Percentiles rank a stretch among this genome's conserved stretches.
Conservation (phyloP, 2,888 invertebrate species). For the Nebria salina region DNA sequence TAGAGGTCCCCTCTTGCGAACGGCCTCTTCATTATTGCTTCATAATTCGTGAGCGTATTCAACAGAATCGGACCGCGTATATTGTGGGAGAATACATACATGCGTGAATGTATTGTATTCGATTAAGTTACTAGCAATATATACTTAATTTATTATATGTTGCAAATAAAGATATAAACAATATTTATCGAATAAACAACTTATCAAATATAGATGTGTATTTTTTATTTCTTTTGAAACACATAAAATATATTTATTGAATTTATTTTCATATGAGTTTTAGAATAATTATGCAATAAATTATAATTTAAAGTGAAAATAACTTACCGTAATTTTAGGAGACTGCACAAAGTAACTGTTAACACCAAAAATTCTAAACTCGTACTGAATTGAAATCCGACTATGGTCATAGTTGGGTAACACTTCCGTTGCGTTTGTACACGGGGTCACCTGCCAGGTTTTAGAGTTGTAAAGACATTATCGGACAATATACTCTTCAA, state of each 20-base stretch:
- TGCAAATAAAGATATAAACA: too few relatives aligned
- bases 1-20: neutral
- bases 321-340: neutral
- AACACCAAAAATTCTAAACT: slow-evolving; percentile 33
- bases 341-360: slow-evolving; percentile 6
- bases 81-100: neutral
- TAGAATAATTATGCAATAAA: too few relatives aligned
- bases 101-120: neutral
- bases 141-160: neutral
- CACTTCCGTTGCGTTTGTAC: slow-evolving; percentile 24
- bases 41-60: slow-evolving; percentile 55
- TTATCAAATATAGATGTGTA: too few relatives aligned
- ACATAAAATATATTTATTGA: too few relatives aligned
- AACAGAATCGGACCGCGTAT: slow-evolving; percentile 15
- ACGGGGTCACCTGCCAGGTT: slow-evolving; percentile 26
- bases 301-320: neutral
- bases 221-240: too few relatives aligned
- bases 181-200: too few relatives aligned
- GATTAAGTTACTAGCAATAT: neutral
- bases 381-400: slow-evolving; percentile 21
- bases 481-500: slow-evolving; percentile 15
- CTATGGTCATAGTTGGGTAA: slow-evolving; percentile 8
- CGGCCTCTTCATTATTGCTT: slow-evolving; percentile 60
- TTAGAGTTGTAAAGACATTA: neutral
- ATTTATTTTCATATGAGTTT: too few relatives aligned